These are phyloP conservation scores for Anoplophora glabripennis DNA, from an alignment of 1,140 invertebrate genomes.

Conservation along the genomic window DNA sequence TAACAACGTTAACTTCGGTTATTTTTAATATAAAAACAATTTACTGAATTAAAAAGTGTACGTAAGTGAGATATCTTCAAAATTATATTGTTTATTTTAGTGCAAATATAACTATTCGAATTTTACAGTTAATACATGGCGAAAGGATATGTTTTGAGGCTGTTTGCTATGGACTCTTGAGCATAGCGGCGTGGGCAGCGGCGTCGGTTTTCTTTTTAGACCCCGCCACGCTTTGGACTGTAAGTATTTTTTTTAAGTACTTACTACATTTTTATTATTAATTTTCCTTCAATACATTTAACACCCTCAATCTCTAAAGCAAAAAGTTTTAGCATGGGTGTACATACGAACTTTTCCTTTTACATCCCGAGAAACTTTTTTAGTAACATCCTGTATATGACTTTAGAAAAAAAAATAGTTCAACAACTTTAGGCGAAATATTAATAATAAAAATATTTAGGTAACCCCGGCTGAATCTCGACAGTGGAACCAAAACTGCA, in stretches of 20 bases:
- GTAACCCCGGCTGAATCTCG: constrained; percentile 63
- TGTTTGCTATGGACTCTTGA: constrained; percentile 63
- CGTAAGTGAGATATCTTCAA: too few species aligned
- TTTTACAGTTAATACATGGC: constrained; percentile 59
- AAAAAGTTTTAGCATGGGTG: too few species aligned
- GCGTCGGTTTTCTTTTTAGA: constrained; percentile 74
- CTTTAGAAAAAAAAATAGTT: too few species aligned
- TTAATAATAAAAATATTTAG: constrained; percentile 44
- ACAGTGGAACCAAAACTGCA: constrained; percentile 61
- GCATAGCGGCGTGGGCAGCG: constrained; percentile 63
- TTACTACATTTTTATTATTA: too few species aligned
- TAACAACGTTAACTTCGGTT: too few species aligned
- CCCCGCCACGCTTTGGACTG: constrained; percentile 76
- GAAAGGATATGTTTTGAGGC: constrained; percentile 67
- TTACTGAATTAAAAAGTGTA: too few species aligned
- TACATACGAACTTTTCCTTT: too few species aligned
- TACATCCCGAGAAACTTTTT: too few species aligned
- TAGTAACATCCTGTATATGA: too few species aligned
- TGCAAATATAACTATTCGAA: not conserved
- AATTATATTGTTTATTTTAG: not conserved
- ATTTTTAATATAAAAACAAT: too few species aligned
- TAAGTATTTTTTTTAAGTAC: constrained; percentile 48
- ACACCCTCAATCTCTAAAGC: constrained; percentile 7
- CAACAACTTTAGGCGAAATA: not conserved
- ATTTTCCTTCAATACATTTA: not conserved